phyloP scores from a whole-genome alignment of 1,140 invertebrate species.

The Diuraphis noxia region DNA sequence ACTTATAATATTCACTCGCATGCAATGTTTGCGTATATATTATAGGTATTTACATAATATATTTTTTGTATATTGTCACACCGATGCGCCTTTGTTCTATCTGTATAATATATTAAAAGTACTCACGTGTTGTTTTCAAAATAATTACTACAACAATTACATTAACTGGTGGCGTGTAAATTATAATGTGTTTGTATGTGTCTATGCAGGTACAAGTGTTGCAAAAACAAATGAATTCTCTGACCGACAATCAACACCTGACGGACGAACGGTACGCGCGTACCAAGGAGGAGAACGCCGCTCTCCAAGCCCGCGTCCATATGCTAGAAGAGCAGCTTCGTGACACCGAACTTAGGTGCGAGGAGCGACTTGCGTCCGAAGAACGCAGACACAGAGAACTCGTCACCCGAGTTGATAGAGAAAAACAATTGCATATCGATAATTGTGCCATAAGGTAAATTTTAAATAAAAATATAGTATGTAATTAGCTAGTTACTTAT shows the following conservation, averaged over 20 bases:
- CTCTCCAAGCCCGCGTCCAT: constrained; percentile 80
- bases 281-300: constrained; percentile 88
- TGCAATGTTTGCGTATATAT: not conserved
- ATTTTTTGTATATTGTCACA: not conserved
- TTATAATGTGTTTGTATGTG: not conserved
- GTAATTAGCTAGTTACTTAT: not conserved
- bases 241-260: constrained; percentile 81
- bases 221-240: constrained; percentile 84
- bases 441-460: constrained; percentile 74
- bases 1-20: not conserved
- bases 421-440: constrained; percentile 83
- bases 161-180: not conserved
- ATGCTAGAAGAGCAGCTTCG: constrained; percentile 90
- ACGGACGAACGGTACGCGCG: constrained; percentile 83
- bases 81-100: not conserved
- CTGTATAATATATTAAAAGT: not conserved
- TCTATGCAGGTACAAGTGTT: constrained; percentile 78
- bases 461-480: too few relatives aligned
- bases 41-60: not conserved
- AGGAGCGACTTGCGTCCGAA: constrained; percentile 83
- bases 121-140: not conserved
- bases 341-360: constrained; percentile 83
- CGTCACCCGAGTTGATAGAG: constrained; percentile 77
- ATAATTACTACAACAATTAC: not conserved
- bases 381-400: constrained; percentile 81